A percentile compares a stretch with the other conserved stretches of the same genome.
These are phyloP conservation scores for Caenorhabditis zanzibari DNA, from an alignment of 2,888 invertebrate genomes.

Conservation along the genomic window DNA sequence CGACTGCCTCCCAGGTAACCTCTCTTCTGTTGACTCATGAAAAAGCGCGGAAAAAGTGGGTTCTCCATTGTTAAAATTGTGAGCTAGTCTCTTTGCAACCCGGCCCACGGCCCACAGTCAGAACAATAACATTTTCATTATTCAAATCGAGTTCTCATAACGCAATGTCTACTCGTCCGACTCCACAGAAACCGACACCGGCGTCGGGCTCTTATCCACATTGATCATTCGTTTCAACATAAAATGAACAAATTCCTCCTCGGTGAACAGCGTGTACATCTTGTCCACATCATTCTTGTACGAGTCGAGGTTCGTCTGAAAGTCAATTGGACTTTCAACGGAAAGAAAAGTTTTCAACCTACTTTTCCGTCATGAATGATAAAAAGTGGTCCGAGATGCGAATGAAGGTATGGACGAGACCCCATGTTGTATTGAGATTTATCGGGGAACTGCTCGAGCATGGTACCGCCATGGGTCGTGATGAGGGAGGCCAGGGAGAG, in stretches of 20 bases:
- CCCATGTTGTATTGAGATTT: neutral
- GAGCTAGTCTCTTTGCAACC: too few relatives aligned
- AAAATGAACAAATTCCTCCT: constrained; percentile 15
- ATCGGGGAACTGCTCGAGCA: neutral
- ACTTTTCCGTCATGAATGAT: constrained; percentile 26
- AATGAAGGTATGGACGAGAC: constrained; percentile 11
- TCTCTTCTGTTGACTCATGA: too few relatives aligned
- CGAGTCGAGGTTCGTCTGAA: neutral
- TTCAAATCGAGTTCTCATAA: too few relatives aligned
- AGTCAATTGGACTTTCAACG: too few relatives aligned
- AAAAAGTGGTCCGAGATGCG: constrained; percentile 4
- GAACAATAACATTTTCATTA: too few relatives aligned
- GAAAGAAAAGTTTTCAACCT: too few relatives aligned
- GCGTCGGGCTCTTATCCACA: constrained; percentile 1
- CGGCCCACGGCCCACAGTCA: too few relatives aligned
- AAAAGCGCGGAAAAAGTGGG: too few relatives aligned
- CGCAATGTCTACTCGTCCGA: neutral
- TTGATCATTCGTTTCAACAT: constrained; percentile 5
- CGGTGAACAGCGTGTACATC: constrained; percentile 11
- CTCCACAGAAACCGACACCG: neutral
- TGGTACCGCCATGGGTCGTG: constrained; percentile 1
- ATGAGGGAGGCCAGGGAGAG: neutral
- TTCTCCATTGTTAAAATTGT: too few relatives aligned
- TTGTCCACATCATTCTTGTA: constrained; percentile 3
- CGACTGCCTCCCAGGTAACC: too few relatives aligned